Percentiles rank a stretch among this genome's conserved stretches.
These are phyloP conservation scores for Melieria crassipennis DNA, from an alignment of 2,888 invertebrate genomes.

Conservation along the genomic window DNA sequence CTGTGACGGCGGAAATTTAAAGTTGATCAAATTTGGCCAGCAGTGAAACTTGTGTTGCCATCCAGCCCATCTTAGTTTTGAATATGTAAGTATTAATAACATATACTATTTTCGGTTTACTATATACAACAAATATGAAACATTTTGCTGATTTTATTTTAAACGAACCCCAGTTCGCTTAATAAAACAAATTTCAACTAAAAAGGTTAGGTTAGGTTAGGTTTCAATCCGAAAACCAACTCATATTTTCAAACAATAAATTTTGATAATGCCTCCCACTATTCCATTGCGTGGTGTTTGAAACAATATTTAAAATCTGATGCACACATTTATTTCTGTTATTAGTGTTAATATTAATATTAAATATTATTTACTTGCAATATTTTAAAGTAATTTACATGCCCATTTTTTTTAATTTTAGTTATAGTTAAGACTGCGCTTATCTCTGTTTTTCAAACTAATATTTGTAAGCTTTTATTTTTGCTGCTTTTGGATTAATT, in stretches of 20 bases:
- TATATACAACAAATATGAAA: background rate
- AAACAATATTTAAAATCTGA: constrained; percentile 13
- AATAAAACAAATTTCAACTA: too few species aligned
- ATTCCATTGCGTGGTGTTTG: too few species aligned
- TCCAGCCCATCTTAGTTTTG: too few species aligned
- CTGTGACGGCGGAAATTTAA: too few species aligned
- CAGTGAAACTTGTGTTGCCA: too few species aligned
- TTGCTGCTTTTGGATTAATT: background rate
- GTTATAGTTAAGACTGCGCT: background rate
- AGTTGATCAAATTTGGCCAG: too few species aligned
- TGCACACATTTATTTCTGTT: constrained; percentile 31
- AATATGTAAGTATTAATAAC: background rate
- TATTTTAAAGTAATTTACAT: constrained; percentile 32
- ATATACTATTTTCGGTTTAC: background rate
- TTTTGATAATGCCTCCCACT: too few species aligned
- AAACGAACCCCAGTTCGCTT: too few species aligned
- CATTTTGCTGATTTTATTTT: background rate
- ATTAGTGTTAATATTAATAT: constrained; percentile 24
- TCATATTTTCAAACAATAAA: too few species aligned
- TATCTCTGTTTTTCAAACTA: background rate
- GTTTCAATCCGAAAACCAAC: too few species aligned
- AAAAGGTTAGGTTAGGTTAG: too few species aligned
- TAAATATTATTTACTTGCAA: constrained; percentile 19
- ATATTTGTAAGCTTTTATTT: background rate
- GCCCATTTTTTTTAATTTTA: background rate